Evolutionary conservation across 2,797 vertebrate genomes (phyloP), one percentile per base, ranked within the genome.

Genomic region (Danionella dracula): DNA sequence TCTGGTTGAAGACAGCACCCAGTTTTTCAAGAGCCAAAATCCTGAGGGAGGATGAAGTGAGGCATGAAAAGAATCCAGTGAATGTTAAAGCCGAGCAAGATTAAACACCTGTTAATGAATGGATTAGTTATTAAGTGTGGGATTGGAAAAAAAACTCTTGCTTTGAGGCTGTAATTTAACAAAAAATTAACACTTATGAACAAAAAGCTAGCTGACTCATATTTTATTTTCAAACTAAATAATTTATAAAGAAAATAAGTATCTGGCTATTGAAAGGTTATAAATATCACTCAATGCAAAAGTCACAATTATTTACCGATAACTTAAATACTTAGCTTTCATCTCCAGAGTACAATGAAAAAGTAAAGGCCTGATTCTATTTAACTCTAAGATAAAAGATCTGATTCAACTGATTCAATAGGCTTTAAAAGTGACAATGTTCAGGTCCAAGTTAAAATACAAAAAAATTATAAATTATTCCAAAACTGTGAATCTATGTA

Each of bases 1-100:
- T 95, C 86, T 99, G 97, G 84, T 99, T 99, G 88, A 99, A 99
- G 57, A 99, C 95, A 0, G 97, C 97, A 8, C 96, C 97, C 15
- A 99, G 85, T 77, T 99, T 99, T 86, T 99, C 96, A 83, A 99
- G 78, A 0, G 96, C 97, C 89, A 99, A 88, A 85, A 99, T 99
- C 81, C 96, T 99, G 74, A 0, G 5, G 20, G 29, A 53, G 37
- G 4, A 10, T 4, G 1, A 15, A 16, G 17, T 20, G 19, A 59
- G 2, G 2, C 2, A 11, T 15, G 17, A 31, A 3, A 6, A 5
- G 38, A 13, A 41, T 56, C 9, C 2, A 12, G 2, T 9, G n/a
- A 42, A 42, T 42, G n/a, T 9, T 20, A 32, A 42, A 6, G 10
- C 6, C 19, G 15, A 8, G 8, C 13, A 2, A 19, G 27, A 59